Evolutionary conservation across 2,797 vertebrate species (phyloP).

Genomic region (Pelobates cultripes): DNA sequence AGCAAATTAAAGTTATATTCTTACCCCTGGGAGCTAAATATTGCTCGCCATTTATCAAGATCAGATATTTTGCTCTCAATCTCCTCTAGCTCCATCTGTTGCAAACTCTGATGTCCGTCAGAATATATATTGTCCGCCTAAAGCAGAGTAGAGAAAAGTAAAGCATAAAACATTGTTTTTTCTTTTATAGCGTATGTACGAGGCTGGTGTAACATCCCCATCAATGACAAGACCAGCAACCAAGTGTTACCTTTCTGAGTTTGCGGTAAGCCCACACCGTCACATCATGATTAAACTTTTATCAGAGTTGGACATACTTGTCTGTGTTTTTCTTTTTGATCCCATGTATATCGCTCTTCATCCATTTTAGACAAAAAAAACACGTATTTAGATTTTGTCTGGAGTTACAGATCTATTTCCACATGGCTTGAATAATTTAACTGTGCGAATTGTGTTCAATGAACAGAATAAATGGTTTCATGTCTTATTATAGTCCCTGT

Average conservation of each 20-base stretch:
- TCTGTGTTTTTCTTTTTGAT: slow-evolving; percentile 4
- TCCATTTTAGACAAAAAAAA: slow-evolving; percentile 61
- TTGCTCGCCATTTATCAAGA: slow-evolving; percentile 75
- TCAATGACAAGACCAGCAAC: slow-evolving; percentile 26
- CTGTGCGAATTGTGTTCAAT: slow-evolving; percentile 26
- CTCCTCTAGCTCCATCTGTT: slow-evolving; percentile 67
- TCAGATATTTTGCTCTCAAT: slow-evolving; percentile 74
- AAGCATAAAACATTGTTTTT: not conserved
- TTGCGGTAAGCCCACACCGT: slow-evolving; percentile 35
- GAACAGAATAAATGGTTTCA: slow-evolving; percentile 31
- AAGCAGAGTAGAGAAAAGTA: not conserved
- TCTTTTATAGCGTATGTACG: slow-evolving; percentile 35
- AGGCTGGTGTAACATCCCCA: not conserved
- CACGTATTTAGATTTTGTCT: slow-evolving; percentile 33
- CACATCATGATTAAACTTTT: slow-evolving; percentile 52
- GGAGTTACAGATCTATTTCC: slow-evolving; percentile 51
- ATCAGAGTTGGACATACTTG: slow-evolving; percentile 33
- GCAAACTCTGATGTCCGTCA: not conserved
- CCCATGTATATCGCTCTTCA: slow-evolving; percentile 19
- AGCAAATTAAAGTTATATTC: slow-evolving; percentile 19
- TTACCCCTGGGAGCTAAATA: slow-evolving; percentile 71
- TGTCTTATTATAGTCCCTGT: slow-evolving; percentile 14
- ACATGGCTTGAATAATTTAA: slow-evolving; percentile 52
- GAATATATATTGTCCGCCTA: slow-evolving; percentile 35
- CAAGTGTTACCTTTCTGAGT: slow-evolving; percentile 14